phyloP scores from a whole-genome alignment of 2,888 invertebrate species.

The Andrena trimmerana region DNA sequence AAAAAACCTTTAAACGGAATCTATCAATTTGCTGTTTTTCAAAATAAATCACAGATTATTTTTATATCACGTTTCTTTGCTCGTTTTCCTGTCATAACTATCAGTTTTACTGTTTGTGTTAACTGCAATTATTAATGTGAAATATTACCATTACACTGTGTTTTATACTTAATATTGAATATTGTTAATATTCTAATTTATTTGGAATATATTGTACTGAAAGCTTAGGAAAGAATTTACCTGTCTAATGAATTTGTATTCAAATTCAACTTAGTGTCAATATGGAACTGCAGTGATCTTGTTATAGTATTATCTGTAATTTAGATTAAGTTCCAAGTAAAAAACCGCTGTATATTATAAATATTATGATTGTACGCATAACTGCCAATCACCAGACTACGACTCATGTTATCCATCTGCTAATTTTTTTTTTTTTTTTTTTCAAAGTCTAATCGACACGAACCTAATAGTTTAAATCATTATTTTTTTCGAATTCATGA shows the following conservation, averaged over 20 bases:
- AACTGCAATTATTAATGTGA: constrained; percentile 10
- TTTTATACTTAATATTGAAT: background rate
- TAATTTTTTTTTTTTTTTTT: constrained; percentile 12
- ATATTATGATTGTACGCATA: constrained; percentile 35
- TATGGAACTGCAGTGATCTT: constrained; percentile 52
- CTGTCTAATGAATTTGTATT: constrained; percentile 18
- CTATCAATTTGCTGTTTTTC: constrained; percentile 25
- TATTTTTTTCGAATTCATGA: constrained; percentile 46
- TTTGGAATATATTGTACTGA: background rate
- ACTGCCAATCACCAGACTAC: constrained; percentile 56
- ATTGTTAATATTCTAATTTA: constrained; percentile 4
- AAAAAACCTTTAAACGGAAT: constrained; percentile 19
- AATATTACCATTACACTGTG: background rate
- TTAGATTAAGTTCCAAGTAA: constrained; percentile 43
- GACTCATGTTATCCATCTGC: constrained; percentile 24
- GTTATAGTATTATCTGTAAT: constrained; percentile 45
- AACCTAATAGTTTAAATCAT: constrained; percentile 36
- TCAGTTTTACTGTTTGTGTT: constrained; percentile 10
- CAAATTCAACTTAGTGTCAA: constrained; percentile 51
- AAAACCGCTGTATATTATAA: constrained; percentile 25
- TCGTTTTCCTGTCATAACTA: constrained; percentile 27
- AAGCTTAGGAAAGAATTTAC: background rate
- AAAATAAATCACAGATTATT: constrained; percentile 36
- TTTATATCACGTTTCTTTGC: constrained; percentile 28
- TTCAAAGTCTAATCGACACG: constrained; percentile 16